phyloP scores from a whole-genome alignment of 1,140 invertebrate species.

The Megathymus violae region DNA sequence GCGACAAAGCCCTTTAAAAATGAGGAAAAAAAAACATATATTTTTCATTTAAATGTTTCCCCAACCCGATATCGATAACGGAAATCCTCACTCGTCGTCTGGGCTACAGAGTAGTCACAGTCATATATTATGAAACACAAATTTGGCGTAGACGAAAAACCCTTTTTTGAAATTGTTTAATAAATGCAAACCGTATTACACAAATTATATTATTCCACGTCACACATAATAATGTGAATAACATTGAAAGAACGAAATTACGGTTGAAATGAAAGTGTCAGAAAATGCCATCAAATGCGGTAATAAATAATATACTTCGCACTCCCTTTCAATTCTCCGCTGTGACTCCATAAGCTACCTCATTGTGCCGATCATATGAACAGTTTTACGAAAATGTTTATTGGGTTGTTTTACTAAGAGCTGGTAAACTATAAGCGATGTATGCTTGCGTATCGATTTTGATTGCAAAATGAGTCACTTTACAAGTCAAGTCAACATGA shows the following conservation, averaged over 20 bases:
- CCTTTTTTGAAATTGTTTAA: background rate
- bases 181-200: constrained; percentile 1
- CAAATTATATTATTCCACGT: background rate
- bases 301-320: constrained; percentile 40
- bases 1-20: too few species aligned
- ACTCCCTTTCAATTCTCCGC: constrained; percentile 34
- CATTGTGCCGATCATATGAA: constrained; percentile 23
- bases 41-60: too few species aligned
- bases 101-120: too few species aligned
- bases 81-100: too few species aligned
- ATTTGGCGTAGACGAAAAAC: too few species aligned
- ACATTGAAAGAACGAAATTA: background rate
- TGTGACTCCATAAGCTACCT: constrained; percentile 25
- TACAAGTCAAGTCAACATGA: too few species aligned
- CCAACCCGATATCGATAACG: too few species aligned
- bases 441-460: too few species aligned
- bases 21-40: too few species aligned
- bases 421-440: background rate
- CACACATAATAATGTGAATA: background rate
- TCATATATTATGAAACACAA: too few species aligned
- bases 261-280: background rate
- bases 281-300: background rate
- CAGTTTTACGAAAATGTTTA: constrained; percentile 24
- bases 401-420: background rate
- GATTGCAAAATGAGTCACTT: too few species aligned